A percentile compares a stretch with the other conserved stretches of the same genome.
These are phyloP conservation scores for Drosophila ustulata DNA, from an alignment of 2,888 invertebrate species.

Conservation along the genomic window DNA sequence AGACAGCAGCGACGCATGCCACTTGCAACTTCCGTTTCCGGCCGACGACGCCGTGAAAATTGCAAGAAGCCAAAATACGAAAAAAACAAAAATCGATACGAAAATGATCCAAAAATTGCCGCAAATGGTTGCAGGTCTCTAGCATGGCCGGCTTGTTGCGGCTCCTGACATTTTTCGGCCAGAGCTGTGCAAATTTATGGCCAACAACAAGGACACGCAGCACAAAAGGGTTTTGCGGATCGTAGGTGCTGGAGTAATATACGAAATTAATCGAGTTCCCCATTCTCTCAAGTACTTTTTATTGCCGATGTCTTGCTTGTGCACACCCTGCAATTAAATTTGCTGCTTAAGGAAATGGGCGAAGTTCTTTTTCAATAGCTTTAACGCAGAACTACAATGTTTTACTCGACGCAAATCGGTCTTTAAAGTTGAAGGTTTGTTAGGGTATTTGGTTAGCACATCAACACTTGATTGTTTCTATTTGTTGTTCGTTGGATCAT, in stretches of 20 bases:
- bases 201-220: conserved; percentile 63
- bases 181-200: conserved; percentile 69
- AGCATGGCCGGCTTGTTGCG: conserved; percentile 10
- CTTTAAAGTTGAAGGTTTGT: background rate
- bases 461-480: background rate
- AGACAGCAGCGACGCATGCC: conserved; percentile 69
- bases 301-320: conserved; percentile 1
- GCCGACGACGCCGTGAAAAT: conserved; percentile 43
- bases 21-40: conserved; percentile 76
- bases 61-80: conserved; percentile 26
- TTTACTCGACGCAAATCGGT: background rate
- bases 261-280: conserved; percentile 42
- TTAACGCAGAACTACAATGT: no score
- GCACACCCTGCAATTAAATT: background rate
- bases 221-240: background rate
- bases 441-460: background rate
- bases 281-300: conserved; percentile 7
- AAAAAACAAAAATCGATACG: conserved; percentile 56
- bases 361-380: no score
- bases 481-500: conserved; percentile 34
- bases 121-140: conserved; percentile 43
- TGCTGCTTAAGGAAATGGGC: no score
- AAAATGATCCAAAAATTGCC: conserved; percentile 66
- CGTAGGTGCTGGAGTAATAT: conserved; percentile 19
- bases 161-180: conserved; percentile 46